Evolutionary conservation across 1,140 invertebrate species (phyloP).

Genomic region (Drosophila dunni): DNA sequence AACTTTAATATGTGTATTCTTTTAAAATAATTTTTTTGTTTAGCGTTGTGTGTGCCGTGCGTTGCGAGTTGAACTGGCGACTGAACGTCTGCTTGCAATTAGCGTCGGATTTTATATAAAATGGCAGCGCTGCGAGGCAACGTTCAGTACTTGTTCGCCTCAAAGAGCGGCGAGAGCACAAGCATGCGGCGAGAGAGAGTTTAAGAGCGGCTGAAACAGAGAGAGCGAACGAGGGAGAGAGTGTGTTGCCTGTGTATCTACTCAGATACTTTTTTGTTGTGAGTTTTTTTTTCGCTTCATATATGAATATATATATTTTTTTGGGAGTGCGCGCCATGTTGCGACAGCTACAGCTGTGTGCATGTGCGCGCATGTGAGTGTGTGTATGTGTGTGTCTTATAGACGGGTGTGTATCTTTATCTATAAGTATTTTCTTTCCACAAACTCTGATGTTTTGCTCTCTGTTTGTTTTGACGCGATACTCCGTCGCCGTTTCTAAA

Average conservation of each 20-base stretch:
- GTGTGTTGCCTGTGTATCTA: constrained; percentile 55
- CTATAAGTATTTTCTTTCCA: constrained; percentile 48
- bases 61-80: constrained; percentile 76
- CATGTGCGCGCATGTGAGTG: constrained; percentile 1
- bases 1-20: background rate
- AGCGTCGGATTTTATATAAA: constrained; percentile 68
- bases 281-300: constrained; percentile 1
- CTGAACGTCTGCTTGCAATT: constrained; percentile 78
- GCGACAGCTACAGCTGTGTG: constrained; percentile 46
- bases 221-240: constrained; percentile 6
- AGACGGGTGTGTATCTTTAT: constrained; percentile 50
- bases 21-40: background rate
- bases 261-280: constrained; percentile 31
- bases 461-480: constrained; percentile 80
- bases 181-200: constrained; percentile 21
- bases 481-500: constrained; percentile 36
- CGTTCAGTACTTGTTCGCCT: too few relatives aligned
- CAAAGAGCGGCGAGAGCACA: constrained; percentile 16
- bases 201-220: constrained; percentile 1
- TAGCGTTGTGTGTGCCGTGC: constrained; percentile 42
- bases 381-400: constrained; percentile 22
- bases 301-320: background rate
- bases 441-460: constrained; percentile 44
- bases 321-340: constrained; percentile 44
- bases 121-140: constrained; percentile 41